phyloP scores from a whole-genome alignment of 1,140 invertebrate species.

The Drosophila orosa region DNA sequence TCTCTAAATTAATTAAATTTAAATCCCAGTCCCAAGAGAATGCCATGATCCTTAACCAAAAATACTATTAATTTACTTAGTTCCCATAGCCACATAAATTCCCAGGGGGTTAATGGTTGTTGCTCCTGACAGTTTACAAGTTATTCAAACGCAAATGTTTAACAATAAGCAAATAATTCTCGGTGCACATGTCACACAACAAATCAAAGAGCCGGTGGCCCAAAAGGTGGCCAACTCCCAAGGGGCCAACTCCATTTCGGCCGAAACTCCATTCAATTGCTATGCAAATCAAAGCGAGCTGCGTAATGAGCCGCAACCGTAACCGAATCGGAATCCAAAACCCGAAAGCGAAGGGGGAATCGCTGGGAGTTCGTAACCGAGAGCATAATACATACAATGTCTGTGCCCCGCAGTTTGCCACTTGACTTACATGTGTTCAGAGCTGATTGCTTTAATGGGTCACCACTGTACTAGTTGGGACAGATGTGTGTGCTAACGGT shows the following conservation, averaged over 20 bases:
- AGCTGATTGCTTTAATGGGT: conserved; percentile 58
- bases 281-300: conserved; percentile 73
- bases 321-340: conserved; percentile 8
- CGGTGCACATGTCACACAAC: conserved; percentile 68
- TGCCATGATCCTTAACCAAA: background rate
- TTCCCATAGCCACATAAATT: background rate
- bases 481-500: conserved; percentile 45
- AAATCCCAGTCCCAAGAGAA: background rate
- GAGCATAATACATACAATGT: conserved; percentile 41
- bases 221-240: conserved; percentile 25
- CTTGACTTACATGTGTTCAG: conserved; percentile 73
- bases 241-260: conserved; percentile 43
- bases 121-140: conserved; percentile 48
- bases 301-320: conserved; percentile 71
- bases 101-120: conserved; percentile 59
- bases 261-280: conserved; percentile 60
- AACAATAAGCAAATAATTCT: conserved; percentile 81
- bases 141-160: conserved; percentile 60
- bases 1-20: conserved; percentile 6
- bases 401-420: conserved; percentile 45
- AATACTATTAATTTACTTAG: conserved; percentile 5
- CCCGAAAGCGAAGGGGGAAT: conserved; percentile 32
- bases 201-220: conserved; percentile 43
- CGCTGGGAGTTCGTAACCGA: conserved; percentile 1
- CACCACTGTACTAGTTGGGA: conserved; percentile 51